Evolutionary conservation across 2,113 vertebrate species (phyloP), one percentile per base, ranked within the genome.

Genomic region (Gopherus evgoodei): DNA sequence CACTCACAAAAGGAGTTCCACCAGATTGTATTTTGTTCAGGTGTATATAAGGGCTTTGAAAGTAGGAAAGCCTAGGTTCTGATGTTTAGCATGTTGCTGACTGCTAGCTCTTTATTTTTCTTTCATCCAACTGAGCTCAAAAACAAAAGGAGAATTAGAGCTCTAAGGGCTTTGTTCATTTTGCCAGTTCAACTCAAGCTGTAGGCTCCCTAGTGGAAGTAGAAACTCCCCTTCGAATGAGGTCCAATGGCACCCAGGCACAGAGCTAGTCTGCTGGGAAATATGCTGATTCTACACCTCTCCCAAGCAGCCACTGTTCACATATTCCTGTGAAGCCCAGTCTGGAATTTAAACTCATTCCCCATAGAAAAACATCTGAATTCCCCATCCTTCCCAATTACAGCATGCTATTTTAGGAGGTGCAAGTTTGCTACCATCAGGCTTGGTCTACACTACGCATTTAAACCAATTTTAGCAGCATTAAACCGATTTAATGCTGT

Each of bases 341-440:
- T 4, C 56, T 5, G 27, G 93, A 96, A 94, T 94, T 90, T 81
- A 90, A 93, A 95, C 72, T 25, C 19, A 17, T 29, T 47, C 25
- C 22, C 44, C n/a, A 80, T 54, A 6, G 1, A 1, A 90, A 57
- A 54, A 10, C 78, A 94, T 54, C 91, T 80, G 84, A 52, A 62
- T 44, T 95, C 42, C 83, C n/a, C 24, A 19, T 59, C 62, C 83
- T 69, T 93, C 1, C 0, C 21, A 59, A 69, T 47, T 84, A 85
- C 42, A 86, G 82, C 76, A 84, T 65, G 35, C 19, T 38, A 38
- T 38, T 38, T 72, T 72, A 69, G 17, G 16, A 16, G 16, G 31
- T 93, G 88, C 81, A 91, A 91, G 47, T 91, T 94, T 59, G 81
- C 72, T 95, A 59, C 86, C 88, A 87, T 3, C 1, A 42, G 42